A percentile compares a stretch with the other conserved stretches of the same genome.
These are phyloP conservation scores for Palythoa caribaeorum DNA, from an alignment of 92 coral and sea anemone genomes.

Conservation along the genomic window DNA sequence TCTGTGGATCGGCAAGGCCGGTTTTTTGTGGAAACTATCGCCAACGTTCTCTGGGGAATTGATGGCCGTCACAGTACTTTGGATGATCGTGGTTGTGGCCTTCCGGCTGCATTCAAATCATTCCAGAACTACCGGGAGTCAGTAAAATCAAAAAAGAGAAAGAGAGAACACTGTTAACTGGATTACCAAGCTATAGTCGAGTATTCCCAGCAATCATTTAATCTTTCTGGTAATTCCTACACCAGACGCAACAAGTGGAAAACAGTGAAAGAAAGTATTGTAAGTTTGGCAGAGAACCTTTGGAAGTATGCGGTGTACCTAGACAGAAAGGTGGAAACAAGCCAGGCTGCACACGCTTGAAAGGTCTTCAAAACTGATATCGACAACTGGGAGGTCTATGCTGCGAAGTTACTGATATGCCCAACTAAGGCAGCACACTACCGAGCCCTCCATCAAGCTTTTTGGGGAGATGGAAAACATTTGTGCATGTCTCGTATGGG, in stretches of 20 bases:
- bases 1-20: slow-evolving; percentile 43
- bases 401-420: slow-evolving; percentile 4
- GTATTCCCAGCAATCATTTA: slow-evolving; percentile 36
- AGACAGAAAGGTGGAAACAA: slow-evolving; percentile 37
- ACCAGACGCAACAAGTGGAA: slow-evolving; percentile 47
- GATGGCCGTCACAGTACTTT: slow-evolving; percentile 42
- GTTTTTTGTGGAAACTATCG: slow-evolving; percentile 41
- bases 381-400: slow-evolving; percentile 53
- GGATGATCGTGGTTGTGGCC: slow-evolving; percentile 52
- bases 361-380: slow-evolving; percentile 35
- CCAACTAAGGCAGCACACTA: slow-evolving; percentile 61
- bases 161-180: slow-evolving; percentile 42
- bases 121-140: slow-evolving; percentile 48
- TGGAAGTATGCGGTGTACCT: slow-evolving; percentile 50
- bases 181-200: slow-evolving; percentile 14
- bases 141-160: slow-evolving; percentile 23
- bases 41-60: slow-evolving; percentile 44
- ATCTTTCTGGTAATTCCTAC: slow-evolving; percentile 26
- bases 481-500: no score
- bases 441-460: slow-evolving; percentile 53
- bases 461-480: no score
- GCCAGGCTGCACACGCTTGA: slow-evolving; percentile 42
- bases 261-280: slow-evolving; percentile 38
- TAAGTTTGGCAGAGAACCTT: slow-evolving; percentile 53
- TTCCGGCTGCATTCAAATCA: slow-evolving; percentile 12